Percentiles rank a stretch among this genome's conserved stretches.
phyloP scores from a whole-genome alignment of 2,888 invertebrate species.

The Odontothrips loti region DNA sequence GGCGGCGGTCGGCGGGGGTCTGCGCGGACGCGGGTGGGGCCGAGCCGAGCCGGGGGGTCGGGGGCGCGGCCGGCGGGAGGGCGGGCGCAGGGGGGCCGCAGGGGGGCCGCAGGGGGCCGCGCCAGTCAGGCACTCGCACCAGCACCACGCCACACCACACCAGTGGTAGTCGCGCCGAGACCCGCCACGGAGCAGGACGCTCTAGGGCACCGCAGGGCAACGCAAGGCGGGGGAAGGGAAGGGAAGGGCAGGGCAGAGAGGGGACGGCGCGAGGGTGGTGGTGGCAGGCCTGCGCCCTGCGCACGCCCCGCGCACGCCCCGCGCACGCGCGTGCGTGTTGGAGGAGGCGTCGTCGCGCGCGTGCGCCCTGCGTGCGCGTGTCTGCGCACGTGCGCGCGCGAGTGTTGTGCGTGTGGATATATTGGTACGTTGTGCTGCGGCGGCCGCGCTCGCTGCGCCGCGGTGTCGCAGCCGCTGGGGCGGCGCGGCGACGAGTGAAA shows the following conservation, averaged over 20 bases:
- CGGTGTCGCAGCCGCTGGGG: no score
- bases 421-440: no score
- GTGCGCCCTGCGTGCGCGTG: neutral
- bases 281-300: neutral
- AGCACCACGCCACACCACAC: conserved; percentile 3
- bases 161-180: conserved; percentile 7
- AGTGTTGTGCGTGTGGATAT: neutral
- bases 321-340: neutral
- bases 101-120: neutral
- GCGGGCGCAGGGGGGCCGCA: neutral
- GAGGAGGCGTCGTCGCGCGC: neutral
- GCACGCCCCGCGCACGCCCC: neutral
- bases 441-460: no score
- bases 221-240: neutral
- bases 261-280: neutral
- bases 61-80: neutral
- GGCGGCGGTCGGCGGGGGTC: neutral
- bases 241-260: neutral
- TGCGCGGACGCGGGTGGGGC: neutral
- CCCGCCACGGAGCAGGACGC: conserved; percentile 20
- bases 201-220: conserved; percentile 17
- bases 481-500: no score
- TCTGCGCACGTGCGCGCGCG: neutral
- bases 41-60: neutral
- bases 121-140: neutral